Evolutionary conservation across 2,888 invertebrate genomes (phyloP).

Genomic region (Thymelicus sylvestris): DNA sequence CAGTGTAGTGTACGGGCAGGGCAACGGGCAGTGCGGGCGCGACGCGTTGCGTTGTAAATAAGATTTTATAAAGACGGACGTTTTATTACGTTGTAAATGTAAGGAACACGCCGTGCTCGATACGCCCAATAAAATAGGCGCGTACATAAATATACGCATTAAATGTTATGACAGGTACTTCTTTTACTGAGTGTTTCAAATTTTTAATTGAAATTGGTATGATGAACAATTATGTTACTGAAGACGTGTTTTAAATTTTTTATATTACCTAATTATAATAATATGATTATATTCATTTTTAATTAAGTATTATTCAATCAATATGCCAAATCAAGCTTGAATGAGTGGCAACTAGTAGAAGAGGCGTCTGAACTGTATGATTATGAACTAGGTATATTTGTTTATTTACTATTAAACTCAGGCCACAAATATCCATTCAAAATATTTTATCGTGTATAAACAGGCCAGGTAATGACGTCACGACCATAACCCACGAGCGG

Average conservation of each 20-base stretch:
- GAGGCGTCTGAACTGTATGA: too few species aligned
- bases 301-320: too few species aligned
- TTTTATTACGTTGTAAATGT: slow-evolving; percentile 42
- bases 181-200: slow-evolving; percentile 4
- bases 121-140: slow-evolving; percentile 42
- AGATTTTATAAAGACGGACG: slow-evolving; percentile 43
- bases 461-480: slow-evolving; percentile 47
- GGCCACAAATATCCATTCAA: background rate
- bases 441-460: background rate
- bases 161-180: slow-evolving; percentile 21
- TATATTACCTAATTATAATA: too few species aligned
- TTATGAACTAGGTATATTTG: too few species aligned
- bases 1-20: too few species aligned
- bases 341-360: too few species aligned
- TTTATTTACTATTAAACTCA: too few species aligned
- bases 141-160: slow-evolving; percentile 30
- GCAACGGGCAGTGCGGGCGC: slow-evolving; percentile 17
- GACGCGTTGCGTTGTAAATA: slow-evolving; percentile 48
- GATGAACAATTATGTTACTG: too few species aligned
- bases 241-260: too few species aligned
- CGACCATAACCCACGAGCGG: slow-evolving; percentile 39
- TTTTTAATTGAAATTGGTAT: background rate
- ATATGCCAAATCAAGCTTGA: too few species aligned
- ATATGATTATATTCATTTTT: too few species aligned
- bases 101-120: slow-evolving; percentile 37